Evolutionary conservation across 2,888 invertebrate species (phyloP).

Genomic region (Dryomyza anilis): DNA sequence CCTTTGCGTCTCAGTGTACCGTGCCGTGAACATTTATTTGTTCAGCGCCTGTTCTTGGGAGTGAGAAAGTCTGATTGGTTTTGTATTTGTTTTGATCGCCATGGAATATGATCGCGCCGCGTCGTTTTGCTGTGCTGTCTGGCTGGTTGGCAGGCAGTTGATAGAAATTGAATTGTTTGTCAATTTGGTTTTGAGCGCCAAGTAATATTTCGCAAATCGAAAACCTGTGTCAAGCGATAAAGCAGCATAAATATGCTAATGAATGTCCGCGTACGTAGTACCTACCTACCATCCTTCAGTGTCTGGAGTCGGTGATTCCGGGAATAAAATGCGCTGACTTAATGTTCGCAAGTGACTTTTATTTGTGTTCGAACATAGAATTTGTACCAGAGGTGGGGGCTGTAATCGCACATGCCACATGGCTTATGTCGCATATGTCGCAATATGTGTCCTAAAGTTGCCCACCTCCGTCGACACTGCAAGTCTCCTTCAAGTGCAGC

Average conservation of each 20-base stretch:
- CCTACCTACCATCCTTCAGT: no score
- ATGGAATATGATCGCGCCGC: conserved; percentile 12
- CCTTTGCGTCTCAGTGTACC: neutral
- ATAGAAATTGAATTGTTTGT: conserved; percentile 23
- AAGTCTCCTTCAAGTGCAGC: conserved; percentile 3
- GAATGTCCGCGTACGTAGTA: no score
- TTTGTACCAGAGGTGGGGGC: conserved; percentile 3
- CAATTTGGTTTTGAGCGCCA: conserved; percentile 26
- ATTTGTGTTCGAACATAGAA: neutral
- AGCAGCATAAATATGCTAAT: conserved; percentile 22
- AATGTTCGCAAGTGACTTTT: conserved; percentile 4
- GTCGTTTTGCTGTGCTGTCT: neutral
- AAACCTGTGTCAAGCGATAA: conserved; percentile 15
- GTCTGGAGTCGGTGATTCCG: conserved; percentile 6
- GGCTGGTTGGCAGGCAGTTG: neutral
- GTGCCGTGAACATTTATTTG: conserved; percentile 19
- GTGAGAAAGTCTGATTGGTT: conserved; percentile 26
- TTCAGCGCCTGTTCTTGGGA: conserved; percentile 19
- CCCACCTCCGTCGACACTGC: conserved; percentile 2
- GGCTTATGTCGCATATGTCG: no score
- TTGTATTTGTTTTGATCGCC: conserved; percentile 20
- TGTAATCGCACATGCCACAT: no score
- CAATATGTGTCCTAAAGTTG: neutral
- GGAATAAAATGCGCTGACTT: conserved; percentile 13
- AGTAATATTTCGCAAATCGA: conserved; percentile 19